These are phyloP conservation scores for Hippolais icterina DNA, from an alignment of 2,113 vertebrate species.

Conservation along the genomic window DNA sequence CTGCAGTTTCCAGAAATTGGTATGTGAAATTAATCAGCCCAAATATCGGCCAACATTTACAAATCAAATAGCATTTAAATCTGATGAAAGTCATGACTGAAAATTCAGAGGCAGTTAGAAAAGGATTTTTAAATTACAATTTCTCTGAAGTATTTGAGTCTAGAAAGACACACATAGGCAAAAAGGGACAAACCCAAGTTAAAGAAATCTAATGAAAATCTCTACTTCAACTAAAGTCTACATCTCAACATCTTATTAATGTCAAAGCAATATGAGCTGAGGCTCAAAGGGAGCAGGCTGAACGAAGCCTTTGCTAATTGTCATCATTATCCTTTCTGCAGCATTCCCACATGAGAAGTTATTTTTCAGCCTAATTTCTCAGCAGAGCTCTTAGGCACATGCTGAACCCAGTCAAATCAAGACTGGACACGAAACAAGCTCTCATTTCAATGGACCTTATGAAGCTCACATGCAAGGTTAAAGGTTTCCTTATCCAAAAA, in stretches of 20 bases:
- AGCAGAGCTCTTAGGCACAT: background rate
- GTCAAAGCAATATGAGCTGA: background rate
- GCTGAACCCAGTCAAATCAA: background rate
- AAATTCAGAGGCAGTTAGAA: background rate
- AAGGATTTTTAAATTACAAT: background rate
- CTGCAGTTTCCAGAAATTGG: background rate
- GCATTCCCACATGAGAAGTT: background rate
- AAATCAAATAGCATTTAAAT: background rate
- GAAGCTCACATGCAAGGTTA: background rate
- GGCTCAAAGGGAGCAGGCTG: background rate
- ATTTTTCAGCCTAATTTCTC: background rate
- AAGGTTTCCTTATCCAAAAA: background rate
- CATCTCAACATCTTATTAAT: background rate
- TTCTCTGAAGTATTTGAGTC: background rate
- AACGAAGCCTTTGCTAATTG: background rate
- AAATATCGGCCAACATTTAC: background rate
- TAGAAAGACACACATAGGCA: background rate
- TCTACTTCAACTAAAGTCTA: background rate
- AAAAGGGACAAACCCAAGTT: background rate
- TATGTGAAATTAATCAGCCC: background rate
- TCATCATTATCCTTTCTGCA: background rate
- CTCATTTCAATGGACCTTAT: background rate
- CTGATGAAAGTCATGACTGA: background rate
- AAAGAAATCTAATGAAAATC: background rate
- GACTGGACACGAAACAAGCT: background rate